Percentiles rank a stretch among this genome's conserved stretches.
These are phyloP conservation scores for Cryptus viduatorius DNA, from an alignment of 2,888 invertebrate genomes.

Conservation along the genomic window DNA sequence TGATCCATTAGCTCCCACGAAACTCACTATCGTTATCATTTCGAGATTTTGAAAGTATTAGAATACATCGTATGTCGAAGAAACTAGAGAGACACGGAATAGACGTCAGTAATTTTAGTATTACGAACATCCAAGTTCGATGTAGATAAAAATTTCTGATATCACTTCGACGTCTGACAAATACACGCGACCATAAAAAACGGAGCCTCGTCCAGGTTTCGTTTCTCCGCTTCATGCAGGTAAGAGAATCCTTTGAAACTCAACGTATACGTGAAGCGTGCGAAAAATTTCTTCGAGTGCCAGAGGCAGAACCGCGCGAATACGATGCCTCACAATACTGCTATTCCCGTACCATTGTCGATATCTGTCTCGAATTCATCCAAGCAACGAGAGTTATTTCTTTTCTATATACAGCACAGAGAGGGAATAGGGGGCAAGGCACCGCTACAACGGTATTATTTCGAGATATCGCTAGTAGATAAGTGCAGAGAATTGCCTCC, in stretches of 20 bases:
- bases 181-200: slow-evolving; percentile 43
- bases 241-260: slow-evolving; percentile 3
- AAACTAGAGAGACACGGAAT: neutral
- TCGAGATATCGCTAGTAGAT: slow-evolving; percentile 55
- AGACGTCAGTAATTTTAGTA: neutral
- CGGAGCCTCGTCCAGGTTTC: slow-evolving; percentile 30
- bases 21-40: slow-evolving; percentile 29
- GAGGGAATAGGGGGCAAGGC: slow-evolving; percentile 16
- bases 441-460: slow-evolving; percentile 55
- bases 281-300: slow-evolving; percentile 40
- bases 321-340: slow-evolving; percentile 26
- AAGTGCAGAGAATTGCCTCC: slow-evolving; percentile 35
- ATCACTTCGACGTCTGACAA: slow-evolving; percentile 25
- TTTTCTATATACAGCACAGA: slow-evolving; percentile 5
- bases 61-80: neutral
- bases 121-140: neutral
- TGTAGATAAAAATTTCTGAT: neutral
- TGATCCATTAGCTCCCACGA: slow-evolving; percentile 8
- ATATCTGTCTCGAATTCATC: slow-evolving; percentile 51
- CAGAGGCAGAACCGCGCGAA: neutral
- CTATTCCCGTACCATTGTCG: slow-evolving; percentile 29
- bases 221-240: slow-evolving; percentile 9
- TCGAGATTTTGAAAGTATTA: neutral
- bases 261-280: slow-evolving; percentile 12
- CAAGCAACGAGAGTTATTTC: slow-evolving; percentile 44